These are phyloP conservation scores for Coregonus ussuriensis DNA, from an alignment of 2,797 vertebrate genomes.

Conservation along the genomic window DNA sequence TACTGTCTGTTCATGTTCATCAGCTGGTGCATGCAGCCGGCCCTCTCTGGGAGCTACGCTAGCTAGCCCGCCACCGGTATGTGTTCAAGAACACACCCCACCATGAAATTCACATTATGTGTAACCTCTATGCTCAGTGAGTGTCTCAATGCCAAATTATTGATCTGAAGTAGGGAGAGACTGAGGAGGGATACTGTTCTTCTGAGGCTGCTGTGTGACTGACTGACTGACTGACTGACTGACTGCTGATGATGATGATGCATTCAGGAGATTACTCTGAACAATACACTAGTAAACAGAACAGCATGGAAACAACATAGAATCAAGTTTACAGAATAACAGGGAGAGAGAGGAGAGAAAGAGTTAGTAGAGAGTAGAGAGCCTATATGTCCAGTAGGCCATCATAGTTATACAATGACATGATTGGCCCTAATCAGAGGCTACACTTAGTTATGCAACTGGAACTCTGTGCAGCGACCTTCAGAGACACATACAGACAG, in stretches of 20 bases:
- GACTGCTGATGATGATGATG: background rate
- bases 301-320: too few species aligned
- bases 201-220: background rate
- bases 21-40: slow-evolving; percentile 20
- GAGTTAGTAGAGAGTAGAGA: too few species aligned
- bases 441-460: too few species aligned
- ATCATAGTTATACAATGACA: too few species aligned
- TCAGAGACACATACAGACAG: too few species aligned
- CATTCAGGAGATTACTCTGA: background rate
- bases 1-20: slow-evolving; percentile 12
- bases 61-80: background rate
- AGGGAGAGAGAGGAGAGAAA: too few species aligned
- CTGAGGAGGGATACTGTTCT: slow-evolving; percentile 11
- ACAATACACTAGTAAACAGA: too few species aligned
- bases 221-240: background rate
- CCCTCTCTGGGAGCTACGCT: slow-evolving; percentile 10
- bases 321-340: too few species aligned
- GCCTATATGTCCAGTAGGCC: too few species aligned
- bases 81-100: slow-evolving; percentile 17
- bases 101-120: slow-evolving; percentile 18
- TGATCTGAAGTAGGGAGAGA: slow-evolving; percentile 8
- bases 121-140: slow-evolving; percentile 21
- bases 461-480: too few species aligned
- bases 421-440: too few species aligned
- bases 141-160: background rate